These are phyloP conservation scores for Hydropsyche betteni DNA, from an alignment of 2,888 invertebrate species.

Conservation along the genomic window DNA sequence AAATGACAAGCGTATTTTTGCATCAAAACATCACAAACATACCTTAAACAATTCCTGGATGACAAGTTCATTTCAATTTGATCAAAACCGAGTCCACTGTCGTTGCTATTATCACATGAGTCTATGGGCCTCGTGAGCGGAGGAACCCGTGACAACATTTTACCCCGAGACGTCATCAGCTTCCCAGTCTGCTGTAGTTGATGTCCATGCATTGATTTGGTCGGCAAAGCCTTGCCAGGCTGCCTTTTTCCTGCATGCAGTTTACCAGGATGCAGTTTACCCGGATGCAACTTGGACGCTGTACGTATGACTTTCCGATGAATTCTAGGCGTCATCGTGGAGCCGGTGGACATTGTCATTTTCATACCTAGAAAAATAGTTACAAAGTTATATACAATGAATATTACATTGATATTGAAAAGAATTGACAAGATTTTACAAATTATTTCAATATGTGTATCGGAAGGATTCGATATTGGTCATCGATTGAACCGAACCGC, in stretches of 20 bases:
- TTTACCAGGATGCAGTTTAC: constrained; percentile 60
- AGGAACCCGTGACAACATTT: constrained; percentile 64
- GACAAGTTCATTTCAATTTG: constrained; percentile 68
- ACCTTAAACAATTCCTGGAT: constrained; percentile 55
- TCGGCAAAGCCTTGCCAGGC: constrained; percentile 58
- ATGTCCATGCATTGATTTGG: constrained; percentile 21
- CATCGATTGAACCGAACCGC: background rate
- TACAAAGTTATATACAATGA: background rate
- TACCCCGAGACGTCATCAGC: constrained; percentile 54
- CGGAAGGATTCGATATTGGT: background rate
- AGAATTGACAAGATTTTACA: too few relatives aligned
- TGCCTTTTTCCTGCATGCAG: constrained; percentile 55
- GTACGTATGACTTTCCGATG: constrained; percentile 75
- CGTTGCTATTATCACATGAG: constrained; percentile 86
- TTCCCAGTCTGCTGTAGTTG: constrained; percentile 30
- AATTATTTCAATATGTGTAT: too few relatives aligned
- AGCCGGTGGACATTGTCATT: constrained; percentile 78
- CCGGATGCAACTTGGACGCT: constrained; percentile 69
- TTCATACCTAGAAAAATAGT: constrained; percentile 68
- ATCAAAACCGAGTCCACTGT: constrained; percentile 88
- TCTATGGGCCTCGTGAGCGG: constrained; percentile 59
- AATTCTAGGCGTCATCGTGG: constrained; percentile 72
- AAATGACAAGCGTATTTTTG: too few relatives aligned
- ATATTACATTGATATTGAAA: too few relatives aligned
- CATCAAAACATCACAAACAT: background rate